phyloP scores from a whole-genome alignment of 2,113 vertebrate species.

The Cynoglossus semilaevis region DNA sequence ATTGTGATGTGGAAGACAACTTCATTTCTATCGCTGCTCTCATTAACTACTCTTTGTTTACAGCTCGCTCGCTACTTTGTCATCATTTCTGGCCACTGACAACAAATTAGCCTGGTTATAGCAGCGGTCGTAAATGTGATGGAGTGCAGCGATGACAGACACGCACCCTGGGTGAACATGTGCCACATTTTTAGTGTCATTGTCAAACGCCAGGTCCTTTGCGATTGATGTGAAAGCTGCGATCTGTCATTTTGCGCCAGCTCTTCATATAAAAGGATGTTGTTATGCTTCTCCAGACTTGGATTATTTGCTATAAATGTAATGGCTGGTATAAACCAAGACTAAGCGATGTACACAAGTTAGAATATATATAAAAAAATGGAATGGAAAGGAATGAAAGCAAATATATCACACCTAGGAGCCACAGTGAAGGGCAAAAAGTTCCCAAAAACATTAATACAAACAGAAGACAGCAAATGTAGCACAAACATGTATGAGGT shows the following conservation, averaged over 20 bases:
- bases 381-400: too few species aligned
- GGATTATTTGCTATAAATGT: too few species aligned
- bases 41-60: constrained; percentile 20
- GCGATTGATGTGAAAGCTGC: constrained; percentile 1
- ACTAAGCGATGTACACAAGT: too few species aligned
- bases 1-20: constrained; percentile 8
- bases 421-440: too few species aligned
- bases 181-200: constrained; percentile 24
- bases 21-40: constrained; percentile 4
- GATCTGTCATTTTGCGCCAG: constrained; percentile 3
- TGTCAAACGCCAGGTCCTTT: constrained; percentile 1
- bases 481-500: too few species aligned
- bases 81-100: constrained; percentile 31
- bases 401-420: too few species aligned
- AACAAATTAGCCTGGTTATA: constrained; percentile 43
- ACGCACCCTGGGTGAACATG: constrained; percentile 23
- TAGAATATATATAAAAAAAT: too few species aligned
- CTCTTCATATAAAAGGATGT: neutral
- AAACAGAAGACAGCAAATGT: too few species aligned
- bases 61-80: constrained; percentile 1
- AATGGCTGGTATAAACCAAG: too few species aligned
- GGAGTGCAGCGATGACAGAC: constrained; percentile 36
- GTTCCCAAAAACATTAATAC: too few species aligned
- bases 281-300: neutral
- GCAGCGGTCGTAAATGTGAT: constrained; percentile 38